Percentiles rank a stretch among this genome's conserved stretches.
These are phyloP conservation scores for Rhea americana DNA, from an alignment of 2,113 vertebrate genomes.

Conservation along the genomic window DNA sequence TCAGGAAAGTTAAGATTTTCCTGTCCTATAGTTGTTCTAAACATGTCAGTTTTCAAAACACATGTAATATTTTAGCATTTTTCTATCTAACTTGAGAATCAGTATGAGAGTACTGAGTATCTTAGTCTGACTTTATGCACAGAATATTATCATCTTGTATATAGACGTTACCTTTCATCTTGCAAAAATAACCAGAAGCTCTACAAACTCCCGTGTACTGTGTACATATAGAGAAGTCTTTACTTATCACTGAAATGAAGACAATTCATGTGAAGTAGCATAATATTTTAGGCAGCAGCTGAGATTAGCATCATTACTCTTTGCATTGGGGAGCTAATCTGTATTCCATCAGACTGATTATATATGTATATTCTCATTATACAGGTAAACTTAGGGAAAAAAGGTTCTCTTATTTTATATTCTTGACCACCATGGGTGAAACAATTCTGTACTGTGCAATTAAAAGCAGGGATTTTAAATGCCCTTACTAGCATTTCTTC, in stretches of 20 bases:
- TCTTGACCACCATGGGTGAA: too few relatives aligned
- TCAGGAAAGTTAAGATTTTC: not conserved
- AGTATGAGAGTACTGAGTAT: not conserved
- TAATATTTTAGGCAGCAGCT: not conserved
- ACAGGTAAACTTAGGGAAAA: too few relatives aligned
- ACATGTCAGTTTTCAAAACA: not conserved
- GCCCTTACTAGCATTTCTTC: too few relatives aligned
- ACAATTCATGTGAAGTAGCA: not conserved
- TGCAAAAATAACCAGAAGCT: not conserved
- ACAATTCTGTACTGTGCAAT: too few relatives aligned
- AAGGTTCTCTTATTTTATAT: too few relatives aligned
- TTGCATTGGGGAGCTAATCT: not conserved
- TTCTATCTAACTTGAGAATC: not conserved
- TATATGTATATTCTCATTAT: too few relatives aligned
- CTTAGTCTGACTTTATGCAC: not conserved
- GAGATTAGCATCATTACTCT: not conserved
- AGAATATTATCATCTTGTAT: not conserved
- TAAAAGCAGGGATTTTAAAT: too few relatives aligned
- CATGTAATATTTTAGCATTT: not conserved
- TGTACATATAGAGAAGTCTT: not conserved
- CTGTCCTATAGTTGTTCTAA: not conserved
- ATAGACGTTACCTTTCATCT: not conserved
- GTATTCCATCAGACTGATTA: too few relatives aligned
- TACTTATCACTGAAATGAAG: not conserved
- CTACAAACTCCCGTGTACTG: not conserved